A percentile compares a stretch with the other conserved stretches of the same genome.
These are phyloP conservation scores for Eciton burchellii DNA, from an alignment of 1,140 invertebrate species.

Conservation along the genomic window DNA sequence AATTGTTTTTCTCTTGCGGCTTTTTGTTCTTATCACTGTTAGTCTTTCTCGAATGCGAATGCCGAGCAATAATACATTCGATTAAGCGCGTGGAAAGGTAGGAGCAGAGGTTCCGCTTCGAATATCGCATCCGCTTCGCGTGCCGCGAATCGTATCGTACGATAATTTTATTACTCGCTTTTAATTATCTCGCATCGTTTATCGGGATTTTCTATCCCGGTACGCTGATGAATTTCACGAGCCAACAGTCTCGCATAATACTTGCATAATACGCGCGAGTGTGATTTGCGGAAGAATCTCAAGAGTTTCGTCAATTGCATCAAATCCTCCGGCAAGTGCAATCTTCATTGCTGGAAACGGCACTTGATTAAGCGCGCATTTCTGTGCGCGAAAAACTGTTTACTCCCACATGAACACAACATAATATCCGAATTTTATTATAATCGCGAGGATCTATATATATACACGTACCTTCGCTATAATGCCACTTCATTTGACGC, in stretches of 20 bases:
- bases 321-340: neutral
- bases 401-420: neutral
- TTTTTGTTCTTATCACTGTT: conserved; percentile 26
- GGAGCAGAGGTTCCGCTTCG: conserved; percentile 21
- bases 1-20: neutral
- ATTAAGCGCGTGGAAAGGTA: conserved; percentile 9
- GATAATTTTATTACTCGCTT: conserved; percentile 30
- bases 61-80: conserved; percentile 6
- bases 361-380: neutral
- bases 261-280: neutral
- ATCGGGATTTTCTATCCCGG: neutral
- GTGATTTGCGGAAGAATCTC: neutral
- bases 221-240: conserved; percentile 14
- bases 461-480: neutral
- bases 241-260: neutral
- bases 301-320: neutral
- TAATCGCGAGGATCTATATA: too few species aligned
- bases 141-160: neutral
- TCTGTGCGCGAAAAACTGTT: neutral
- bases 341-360: neutral
- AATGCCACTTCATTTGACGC: neutral
- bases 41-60: conserved; percentile 22
- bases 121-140: conserved; percentile 24
- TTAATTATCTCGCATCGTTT: conserved; percentile 23
- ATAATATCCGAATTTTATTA: neutral